These are phyloP conservation scores for Hylyphantes graminicola DNA, from an alignment of 1,140 invertebrate genomes.

Conservation along the genomic window DNA sequence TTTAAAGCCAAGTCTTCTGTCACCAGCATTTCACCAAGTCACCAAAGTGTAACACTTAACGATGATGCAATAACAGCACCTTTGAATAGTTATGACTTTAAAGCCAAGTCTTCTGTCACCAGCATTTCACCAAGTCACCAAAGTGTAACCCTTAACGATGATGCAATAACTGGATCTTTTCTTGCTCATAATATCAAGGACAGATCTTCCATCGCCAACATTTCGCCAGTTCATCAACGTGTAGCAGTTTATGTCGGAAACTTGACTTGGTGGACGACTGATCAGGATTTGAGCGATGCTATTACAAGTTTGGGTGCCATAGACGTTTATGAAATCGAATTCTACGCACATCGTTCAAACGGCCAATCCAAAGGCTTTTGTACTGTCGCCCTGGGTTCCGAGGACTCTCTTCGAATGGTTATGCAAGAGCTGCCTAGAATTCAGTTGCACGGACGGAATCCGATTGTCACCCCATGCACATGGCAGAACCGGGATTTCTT, in stretches of 20 bases:
- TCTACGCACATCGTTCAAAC: slow-evolving; percentile 99
- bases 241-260: slow-evolving; percentile 88
- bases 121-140: too few relatives aligned
- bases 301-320: slow-evolving; percentile 86
- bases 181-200: slow-evolving; percentile 65
- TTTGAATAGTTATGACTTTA: too few relatives aligned
- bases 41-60: too few relatives aligned
- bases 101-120: too few relatives aligned
- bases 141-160: slow-evolving; percentile 72
- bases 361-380: slow-evolving; percentile 99
- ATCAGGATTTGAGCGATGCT: slow-evolving; percentile 92
- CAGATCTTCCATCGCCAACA: slow-evolving; percentile 25
- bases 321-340: slow-evolving; percentile 98
- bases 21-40: too few relatives aligned
- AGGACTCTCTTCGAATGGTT: slow-evolving; percentile 87
- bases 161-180: slow-evolving; percentile 87
- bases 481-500: slow-evolving; percentile 85
- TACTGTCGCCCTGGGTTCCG: slow-evolving; percentile 90
- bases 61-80: too few relatives aligned
- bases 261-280: slow-evolving; percentile 95
- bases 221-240: slow-evolving; percentile 49
- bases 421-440: slow-evolving; percentile 94
- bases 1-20: too few relatives aligned
- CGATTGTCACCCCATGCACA: slow-evolving; percentile 93
- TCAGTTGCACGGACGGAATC: slow-evolving; percentile 93